Percentiles rank a stretch among this genome's conserved stretches.
Evolutionary conservation across 2,888 invertebrate species (phyloP).

Genomic region (Drosophila diplacantha): DNA sequence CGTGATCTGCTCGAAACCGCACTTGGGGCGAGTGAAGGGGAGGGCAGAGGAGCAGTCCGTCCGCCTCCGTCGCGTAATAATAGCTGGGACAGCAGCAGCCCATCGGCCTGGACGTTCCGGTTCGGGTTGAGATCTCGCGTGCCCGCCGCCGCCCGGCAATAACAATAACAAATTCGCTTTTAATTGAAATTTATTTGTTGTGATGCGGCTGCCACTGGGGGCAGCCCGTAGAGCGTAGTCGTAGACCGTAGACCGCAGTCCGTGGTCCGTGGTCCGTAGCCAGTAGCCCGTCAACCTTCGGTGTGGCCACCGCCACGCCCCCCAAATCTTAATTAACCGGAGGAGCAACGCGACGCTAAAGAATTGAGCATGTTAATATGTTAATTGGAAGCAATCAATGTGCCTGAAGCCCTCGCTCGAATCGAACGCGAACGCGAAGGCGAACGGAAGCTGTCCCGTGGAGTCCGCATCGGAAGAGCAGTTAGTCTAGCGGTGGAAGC

Average conservation of each 20-base stretch:
- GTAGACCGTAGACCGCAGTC: constrained; percentile 3
- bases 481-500: constrained; percentile 15
- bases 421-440: constrained; percentile 60
- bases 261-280: neutral
- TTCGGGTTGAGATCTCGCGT: constrained; percentile 17
- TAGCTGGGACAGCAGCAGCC: constrained; percentile 13
- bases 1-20: constrained; percentile 11
- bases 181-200: constrained; percentile 68
- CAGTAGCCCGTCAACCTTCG: neutral
- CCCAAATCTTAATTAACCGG: constrained; percentile 32
- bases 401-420: constrained; percentile 46
- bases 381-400: constrained; percentile 67
- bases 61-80: constrained; percentile 22
- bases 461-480: constrained; percentile 19
- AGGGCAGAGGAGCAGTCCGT: constrained; percentile 10
- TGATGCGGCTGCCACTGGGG: constrained; percentile 36
- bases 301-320: constrained; percentile 5
- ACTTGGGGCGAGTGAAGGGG: constrained; percentile 2
- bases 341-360: constrained; percentile 12
- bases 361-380: constrained; percentile 25
- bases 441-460: constrained; percentile 46
- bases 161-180: constrained; percentile 42
- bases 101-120: constrained; percentile 2
- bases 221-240: constrained; percentile 11
- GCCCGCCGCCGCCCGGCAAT: constrained; percentile 8